phyloP scores from a whole-genome alignment of 2,797 vertebrate genomes.

The Helostoma temminkii region DNA sequence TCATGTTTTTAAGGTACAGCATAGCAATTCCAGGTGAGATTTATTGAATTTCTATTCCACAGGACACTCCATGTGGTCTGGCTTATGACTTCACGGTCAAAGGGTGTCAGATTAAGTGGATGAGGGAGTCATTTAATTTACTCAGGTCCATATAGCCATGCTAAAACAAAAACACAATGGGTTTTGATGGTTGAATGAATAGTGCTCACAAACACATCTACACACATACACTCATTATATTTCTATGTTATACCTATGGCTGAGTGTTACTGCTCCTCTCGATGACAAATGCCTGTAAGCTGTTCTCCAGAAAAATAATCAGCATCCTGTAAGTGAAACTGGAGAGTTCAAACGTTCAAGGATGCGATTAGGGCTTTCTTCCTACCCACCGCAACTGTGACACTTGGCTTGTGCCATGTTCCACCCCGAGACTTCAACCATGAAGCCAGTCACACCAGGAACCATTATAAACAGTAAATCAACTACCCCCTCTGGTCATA shows the following conservation, averaged over 20 bases:
- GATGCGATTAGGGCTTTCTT: slow-evolving; percentile 64
- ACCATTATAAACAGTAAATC: slow-evolving; percentile 69
- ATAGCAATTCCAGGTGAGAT: slow-evolving; percentile 65
- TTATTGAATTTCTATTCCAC: slow-evolving; percentile 78
- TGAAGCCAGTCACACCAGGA: slow-evolving; percentile 57
- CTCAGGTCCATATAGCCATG: slow-evolving; percentile 48
- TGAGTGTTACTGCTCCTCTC: slow-evolving; percentile 18
- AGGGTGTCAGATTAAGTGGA: slow-evolving; percentile 58
- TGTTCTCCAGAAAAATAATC: slow-evolving; percentile 57
- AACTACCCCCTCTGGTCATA: slow-evolving; percentile 41
- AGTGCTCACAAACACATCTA: slow-evolving; percentile 55
- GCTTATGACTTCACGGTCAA: slow-evolving; percentile 60
- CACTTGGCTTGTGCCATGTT: slow-evolving; percentile 58
- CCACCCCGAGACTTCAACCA: slow-evolving; percentile 51
- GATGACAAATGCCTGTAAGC: slow-evolving; percentile 57
- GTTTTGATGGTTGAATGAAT: slow-evolving; percentile 66
- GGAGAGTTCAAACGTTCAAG: slow-evolving; percentile 76
- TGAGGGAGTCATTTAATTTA: slow-evolving; percentile 73
- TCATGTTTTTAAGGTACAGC: slow-evolving; percentile 57
- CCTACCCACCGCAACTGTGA: slow-evolving; percentile 49
- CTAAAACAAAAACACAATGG: slow-evolving; percentile 61
- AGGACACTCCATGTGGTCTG: slow-evolving; percentile 76
- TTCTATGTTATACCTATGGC: slow-evolving; percentile 53
- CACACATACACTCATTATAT: slow-evolving; percentile 42
- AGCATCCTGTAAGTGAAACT: slow-evolving; percentile 54